A percentile compares a stretch with the other conserved stretches of the same genome.
These are phyloP conservation scores for Pygmarrhopalites habei DNA, from an alignment of 1,140 invertebrate genomes.

Conservation along the genomic window DNA sequence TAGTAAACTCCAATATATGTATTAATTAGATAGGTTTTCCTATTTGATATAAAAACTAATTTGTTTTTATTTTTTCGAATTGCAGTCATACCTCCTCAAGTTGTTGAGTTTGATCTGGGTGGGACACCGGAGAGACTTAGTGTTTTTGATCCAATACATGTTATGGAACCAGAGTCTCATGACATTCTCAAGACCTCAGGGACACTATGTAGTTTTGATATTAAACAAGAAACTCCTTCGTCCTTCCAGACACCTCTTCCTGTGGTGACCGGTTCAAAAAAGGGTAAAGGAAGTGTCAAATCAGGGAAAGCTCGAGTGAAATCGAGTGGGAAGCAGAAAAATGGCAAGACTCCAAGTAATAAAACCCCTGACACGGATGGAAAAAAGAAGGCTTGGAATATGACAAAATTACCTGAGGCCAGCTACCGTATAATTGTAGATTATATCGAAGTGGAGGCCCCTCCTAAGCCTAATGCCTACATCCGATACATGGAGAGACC, in stretches of 20 bases:
- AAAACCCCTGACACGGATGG: slow-evolving; percentile 4
- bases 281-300: background rate
- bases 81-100: slow-evolving; percentile 12
- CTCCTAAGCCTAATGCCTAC: slow-evolving; percentile 69
- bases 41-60: too few species aligned
- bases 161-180: too few species aligned
- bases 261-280: background rate
- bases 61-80: too few species aligned
- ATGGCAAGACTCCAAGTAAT: background rate
- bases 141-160: slow-evolving; percentile 13
- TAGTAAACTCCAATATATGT: too few species aligned
- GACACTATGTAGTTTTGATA: too few species aligned
- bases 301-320: background rate
- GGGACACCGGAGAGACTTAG: slow-evolving; percentile 16
- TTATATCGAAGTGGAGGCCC: slow-evolving; percentile 71
- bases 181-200: too few species aligned
- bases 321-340: background rate
- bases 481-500: slow-evolving; percentile 87
- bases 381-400: background rate
- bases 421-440: slow-evolving; percentile 68
- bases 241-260: too few species aligned
- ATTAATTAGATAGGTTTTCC: too few species aligned
- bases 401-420: slow-evolving; percentile 58
- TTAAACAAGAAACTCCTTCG: too few species aligned
- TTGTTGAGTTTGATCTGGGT: slow-evolving; percentile 33